Percentiles rank a stretch among this genome's conserved stretches.
phyloP scores from a whole-genome alignment of 2,113 vertebrate genomes.

The Hymenochirus boettgeri region DNA sequence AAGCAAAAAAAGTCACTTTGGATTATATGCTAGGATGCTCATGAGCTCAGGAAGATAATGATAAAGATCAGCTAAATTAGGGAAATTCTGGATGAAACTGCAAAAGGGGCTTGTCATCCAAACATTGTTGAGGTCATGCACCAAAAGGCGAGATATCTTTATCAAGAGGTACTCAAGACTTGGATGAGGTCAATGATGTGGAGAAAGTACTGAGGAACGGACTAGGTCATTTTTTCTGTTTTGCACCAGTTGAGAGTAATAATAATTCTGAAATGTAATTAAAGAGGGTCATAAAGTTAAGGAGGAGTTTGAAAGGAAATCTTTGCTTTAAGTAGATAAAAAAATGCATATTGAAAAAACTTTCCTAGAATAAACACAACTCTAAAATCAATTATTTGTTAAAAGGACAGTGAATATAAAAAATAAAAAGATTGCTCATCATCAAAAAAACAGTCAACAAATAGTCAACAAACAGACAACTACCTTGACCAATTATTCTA shows the following conservation, averaged over 20 bases:
- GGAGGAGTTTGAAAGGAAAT: too few species aligned
- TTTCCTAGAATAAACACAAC: too few species aligned
- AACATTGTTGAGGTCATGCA: conserved; percentile 18
- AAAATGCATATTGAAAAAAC: too few species aligned
- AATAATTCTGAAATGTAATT: neutral
- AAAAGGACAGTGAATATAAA: too few species aligned
- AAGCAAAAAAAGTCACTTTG: neutral
- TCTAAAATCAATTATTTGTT: too few species aligned
- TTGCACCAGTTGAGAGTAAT: neutral
- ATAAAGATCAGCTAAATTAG: neutral
- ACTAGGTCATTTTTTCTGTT: neutral
- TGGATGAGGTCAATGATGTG: neutral
- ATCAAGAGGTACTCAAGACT: conserved; percentile 4
- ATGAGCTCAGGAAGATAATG: neutral
- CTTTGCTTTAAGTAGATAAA: too few species aligned
- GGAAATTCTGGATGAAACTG: neutral
- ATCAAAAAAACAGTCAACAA: too few species aligned
- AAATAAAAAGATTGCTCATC: too few species aligned
- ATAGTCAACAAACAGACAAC: too few species aligned
- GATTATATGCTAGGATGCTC: conserved; percentile 14
- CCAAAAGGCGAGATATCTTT: conserved; percentile 4
- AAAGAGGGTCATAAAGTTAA: too few species aligned
- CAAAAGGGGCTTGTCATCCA: neutral
- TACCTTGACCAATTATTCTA: too few species aligned
- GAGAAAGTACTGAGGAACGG: conserved; percentile 6